Base-by-base conservation (phyloP, 2,888 invertebrate genomes). In the Piscicola geometra region DNA sequence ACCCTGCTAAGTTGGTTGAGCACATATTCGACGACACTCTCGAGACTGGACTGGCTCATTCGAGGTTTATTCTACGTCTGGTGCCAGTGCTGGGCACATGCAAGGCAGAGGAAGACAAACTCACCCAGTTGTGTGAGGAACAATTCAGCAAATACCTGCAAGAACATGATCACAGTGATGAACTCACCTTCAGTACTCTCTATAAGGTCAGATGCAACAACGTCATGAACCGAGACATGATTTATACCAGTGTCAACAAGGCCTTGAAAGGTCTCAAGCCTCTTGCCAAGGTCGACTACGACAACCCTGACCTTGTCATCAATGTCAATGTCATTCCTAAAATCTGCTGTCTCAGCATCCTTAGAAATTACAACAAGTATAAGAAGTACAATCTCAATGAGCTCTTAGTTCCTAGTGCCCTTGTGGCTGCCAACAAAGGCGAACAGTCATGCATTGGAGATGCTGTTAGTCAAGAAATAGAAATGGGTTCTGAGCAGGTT, bases 71-170 rank as follows among this genome's bases (percentile, higher is more conserved):
- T 1, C 83, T 93, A 21, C 89, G 94, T 76, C 85, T 96, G 78
- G 85, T 94, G 25, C 95, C 96, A 0, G 89, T 96, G 74, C 90
- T 91, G 86, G 86, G 88, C 0, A 91, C 92, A 1, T 95, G 94
- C 83, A 82, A 81, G 83, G 92, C 94, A 0, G 90, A 90, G 80
- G 83, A 91, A 73, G 89, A 90, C n/a, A 92, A 92, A 76, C 92
- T 93, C 12, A 88, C 88, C 82, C 88, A 88, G 79, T 88, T 89
- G 74, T 90, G 90, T 0, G 89, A 89, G 71, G 85, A 86, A 73
- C 89, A 92, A 79, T 90, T 92, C 76, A 90, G 90, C 82, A 75
- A 79, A n/a, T 89, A 90, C 83, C 93, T 94, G 83, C 86, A 90
- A 30, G 25, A 32, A n/a, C 60, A 33, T 32, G 28, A 33, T 3